Conservation (phyloP, 2,797 vertebrate species). For the Aldrovandia affinis region DNA sequence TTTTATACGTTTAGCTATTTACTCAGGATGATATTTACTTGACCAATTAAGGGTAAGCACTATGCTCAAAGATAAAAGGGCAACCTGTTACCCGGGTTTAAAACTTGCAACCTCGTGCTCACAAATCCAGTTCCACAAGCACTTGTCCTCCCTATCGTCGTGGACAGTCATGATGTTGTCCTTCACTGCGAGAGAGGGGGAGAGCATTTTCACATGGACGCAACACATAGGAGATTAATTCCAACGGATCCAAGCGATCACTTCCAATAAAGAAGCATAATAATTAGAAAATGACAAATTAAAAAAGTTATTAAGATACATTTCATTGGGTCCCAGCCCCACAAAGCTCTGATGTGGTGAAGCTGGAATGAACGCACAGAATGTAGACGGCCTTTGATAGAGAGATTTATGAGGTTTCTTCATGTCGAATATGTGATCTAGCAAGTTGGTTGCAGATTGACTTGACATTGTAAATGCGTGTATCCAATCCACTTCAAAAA, state of each 20-base stretch:
- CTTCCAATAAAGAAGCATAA: constrained; percentile 14
- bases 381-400: constrained; percentile 15
- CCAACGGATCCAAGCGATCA: background rate
- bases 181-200: background rate
- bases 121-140: background rate
- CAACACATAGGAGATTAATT: background rate
- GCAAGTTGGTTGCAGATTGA: constrained; percentile 42
- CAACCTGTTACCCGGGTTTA: background rate
- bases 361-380: constrained; percentile 38
- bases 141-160: background rate
- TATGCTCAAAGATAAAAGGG: background rate
- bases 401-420: constrained; percentile 36
- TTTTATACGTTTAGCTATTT: background rate
- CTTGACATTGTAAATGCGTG: constrained; percentile 61
- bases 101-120: background rate
- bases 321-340: background rate
- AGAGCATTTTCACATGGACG: background rate
- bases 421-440: constrained; percentile 49
- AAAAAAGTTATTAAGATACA: background rate
- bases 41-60: background rate
- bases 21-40: background rate
- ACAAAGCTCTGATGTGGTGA: background rate
- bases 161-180: background rate
- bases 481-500: constrained; percentile 64
- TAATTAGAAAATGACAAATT: background rate